phyloP scores from a whole-genome alignment of 2,113 vertebrate genomes.

The Lota lota region DNA sequence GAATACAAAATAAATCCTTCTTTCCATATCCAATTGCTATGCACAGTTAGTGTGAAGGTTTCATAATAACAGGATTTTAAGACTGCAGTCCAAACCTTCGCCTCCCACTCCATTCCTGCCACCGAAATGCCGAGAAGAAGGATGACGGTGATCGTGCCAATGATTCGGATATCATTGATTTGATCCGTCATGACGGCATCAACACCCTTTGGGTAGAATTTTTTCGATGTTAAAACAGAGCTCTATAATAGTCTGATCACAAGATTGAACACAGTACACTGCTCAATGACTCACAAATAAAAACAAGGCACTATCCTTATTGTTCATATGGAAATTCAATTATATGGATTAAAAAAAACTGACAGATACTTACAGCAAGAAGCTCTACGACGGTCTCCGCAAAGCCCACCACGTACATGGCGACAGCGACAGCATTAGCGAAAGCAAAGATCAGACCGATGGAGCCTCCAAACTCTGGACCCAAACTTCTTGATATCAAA shows the following conservation, averaged over 20 bases:
- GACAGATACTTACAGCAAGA: conserved; percentile 77
- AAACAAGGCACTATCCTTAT: too few species aligned
- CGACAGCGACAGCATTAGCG: conserved; percentile 96
- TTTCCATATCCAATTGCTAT: too few species aligned
- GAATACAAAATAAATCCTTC: too few species aligned
- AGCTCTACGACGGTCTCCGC: conserved; percentile 93
- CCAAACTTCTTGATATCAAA: conserved; percentile 94
- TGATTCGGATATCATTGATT: conserved; percentile 89
- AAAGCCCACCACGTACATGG: conserved; percentile 99
- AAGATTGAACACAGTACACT: too few species aligned
- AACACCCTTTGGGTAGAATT: conserved; percentile 64
- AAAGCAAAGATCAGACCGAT: conserved; percentile 98
- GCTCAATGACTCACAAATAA: too few species aligned
- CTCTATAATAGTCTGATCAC: too few species aligned
- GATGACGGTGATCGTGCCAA: conserved; percentile 92
- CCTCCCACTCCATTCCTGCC: conserved; percentile 99
- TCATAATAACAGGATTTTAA: background rate
- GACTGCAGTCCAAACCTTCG: conserved; percentile 78
- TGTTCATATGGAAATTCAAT: too few species aligned
- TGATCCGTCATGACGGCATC: conserved; percentile 85
- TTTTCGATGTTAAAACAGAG: too few species aligned
- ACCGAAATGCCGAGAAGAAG: conserved; percentile 92
- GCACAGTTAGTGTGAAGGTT: background rate
- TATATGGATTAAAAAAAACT: background rate
- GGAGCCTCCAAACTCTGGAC: conserved; percentile 95